A percentile compares a stretch with the other conserved stretches of the same genome.
phyloP scores from a whole-genome alignment of 2,113 vertebrate genomes.

The Barnardius zonarius region DNA sequence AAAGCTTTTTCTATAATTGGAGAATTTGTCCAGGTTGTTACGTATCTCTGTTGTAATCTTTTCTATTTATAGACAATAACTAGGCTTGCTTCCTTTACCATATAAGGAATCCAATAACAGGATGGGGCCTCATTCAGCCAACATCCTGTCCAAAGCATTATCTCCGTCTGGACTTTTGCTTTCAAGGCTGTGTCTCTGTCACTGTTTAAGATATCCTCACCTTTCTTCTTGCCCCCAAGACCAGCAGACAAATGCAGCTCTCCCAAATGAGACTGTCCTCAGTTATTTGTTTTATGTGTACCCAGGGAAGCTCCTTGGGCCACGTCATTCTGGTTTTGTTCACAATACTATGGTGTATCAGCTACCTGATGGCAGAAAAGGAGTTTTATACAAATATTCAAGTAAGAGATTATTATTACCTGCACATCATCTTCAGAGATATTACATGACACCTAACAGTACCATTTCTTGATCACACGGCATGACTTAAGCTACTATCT shows the following conservation, averaged over 20 bases:
- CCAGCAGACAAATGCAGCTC: not conserved
- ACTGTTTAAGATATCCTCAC: not conserved
- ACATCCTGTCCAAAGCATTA: not conserved
- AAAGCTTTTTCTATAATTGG: not conserved
- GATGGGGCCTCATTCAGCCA: not conserved
- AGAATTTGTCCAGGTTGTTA: not conserved
- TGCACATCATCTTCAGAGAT: not conserved
- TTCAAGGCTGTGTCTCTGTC: not conserved
- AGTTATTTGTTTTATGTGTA: not conserved
- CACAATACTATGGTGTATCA: not conserved
- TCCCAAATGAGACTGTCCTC: not conserved
- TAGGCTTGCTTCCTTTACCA: not conserved
- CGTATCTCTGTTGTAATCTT: not conserved
- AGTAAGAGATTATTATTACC: not conserved
- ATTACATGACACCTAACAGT: not conserved
- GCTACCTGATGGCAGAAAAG: not conserved
- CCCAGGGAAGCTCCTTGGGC: not conserved
- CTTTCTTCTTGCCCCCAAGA: not conserved
- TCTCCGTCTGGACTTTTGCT: not conserved
- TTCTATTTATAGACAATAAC: not conserved
- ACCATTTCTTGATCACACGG: not conserved
- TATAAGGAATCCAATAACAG: not conserved
- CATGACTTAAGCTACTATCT: not conserved
- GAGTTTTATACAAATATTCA: not conserved
- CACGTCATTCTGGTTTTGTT: not conserved